Base-by-base conservation (phyloP, 2,888 invertebrate species). In the Pachycephus smyrnensis region DNA sequence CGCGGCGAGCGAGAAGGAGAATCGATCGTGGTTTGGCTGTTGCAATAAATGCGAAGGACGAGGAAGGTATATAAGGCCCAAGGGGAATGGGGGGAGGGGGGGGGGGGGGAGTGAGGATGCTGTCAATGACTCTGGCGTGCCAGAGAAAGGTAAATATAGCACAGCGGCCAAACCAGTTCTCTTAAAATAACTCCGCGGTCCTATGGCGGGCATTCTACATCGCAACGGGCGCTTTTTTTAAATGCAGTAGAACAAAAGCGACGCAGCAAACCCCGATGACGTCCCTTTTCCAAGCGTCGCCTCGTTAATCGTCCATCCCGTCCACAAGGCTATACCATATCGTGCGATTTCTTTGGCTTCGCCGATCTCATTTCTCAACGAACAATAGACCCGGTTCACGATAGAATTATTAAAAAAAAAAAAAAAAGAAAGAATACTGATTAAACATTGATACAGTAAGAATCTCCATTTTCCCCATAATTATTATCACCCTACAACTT, bases 71-170 rank as follows among this genome's bases (percentile, higher is more conserved):
- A 71, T 68, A 32, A 55, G 80, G 81, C 75, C 76, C 79, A 68
- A 55, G 80, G 75, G 0, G 15, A 1, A 1, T 4, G 40, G 0
- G 6, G 6, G 15, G 15, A 0, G 9, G 9, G 40, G 0, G 6
- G 40, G 23, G 0, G 2, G 77, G 83, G 55, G 55, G 75, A 36
- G 6, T 4, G 36, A 81, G 80, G 78, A 86, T 82, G 82, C 87
- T 88, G 88, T 88, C 88, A 88, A 88, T 88, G 88, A 87, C 87
- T 88, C 87, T 86, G 84, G 85, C 84, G 80, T 85, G 87, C 87
- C 84, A 83, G 87, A 84, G 86, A 87, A 88, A 89, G 87, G 88
- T 90, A 90, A 90, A 90, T 89, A 90, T 89, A 90, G 89, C 89
- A 81, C 84, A 83, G 86, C 86, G 83, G 85, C 89, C 86, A 89